Percentiles rank a stretch among this genome's conserved stretches.
phyloP scores from a whole-genome alignment of 2,113 vertebrate species.

The Engraulis encrasicolus region DNA sequence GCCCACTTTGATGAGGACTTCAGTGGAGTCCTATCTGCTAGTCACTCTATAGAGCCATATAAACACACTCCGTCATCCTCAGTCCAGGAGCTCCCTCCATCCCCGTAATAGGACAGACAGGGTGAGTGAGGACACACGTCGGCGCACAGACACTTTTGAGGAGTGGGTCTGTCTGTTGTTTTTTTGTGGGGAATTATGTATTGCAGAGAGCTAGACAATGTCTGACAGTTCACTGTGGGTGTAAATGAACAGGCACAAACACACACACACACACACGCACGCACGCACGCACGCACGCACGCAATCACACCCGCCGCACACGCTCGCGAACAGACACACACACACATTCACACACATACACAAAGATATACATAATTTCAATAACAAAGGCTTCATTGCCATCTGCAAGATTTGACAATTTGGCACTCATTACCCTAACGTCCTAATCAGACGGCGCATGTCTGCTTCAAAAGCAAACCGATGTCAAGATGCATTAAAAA shows the following conservation, averaged over 20 bases:
- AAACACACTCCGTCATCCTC: not conserved
- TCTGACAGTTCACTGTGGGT: not conserved
- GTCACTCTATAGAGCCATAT: not conserved
- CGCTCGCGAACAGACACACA: not conserved
- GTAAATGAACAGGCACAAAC: not conserved
- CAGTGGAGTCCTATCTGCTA: too few relatives aligned
- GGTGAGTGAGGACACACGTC: not conserved
- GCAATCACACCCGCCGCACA: not conserved
- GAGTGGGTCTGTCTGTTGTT: not conserved
- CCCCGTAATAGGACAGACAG: not conserved
- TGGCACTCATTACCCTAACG: not conserved
- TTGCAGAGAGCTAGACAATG: not conserved
- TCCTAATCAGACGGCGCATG: not conserved
- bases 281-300: not conserved
- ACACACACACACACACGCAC: not conserved
- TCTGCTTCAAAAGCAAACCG: not conserved
- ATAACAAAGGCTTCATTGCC: not conserved
- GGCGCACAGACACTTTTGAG: not conserved
- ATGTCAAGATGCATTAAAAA: not conserved
- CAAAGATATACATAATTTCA: not conserved
- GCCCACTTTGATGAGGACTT: constrained; percentile 3
- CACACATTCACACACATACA: not conserved
- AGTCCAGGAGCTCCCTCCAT: not conserved
- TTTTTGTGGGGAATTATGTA: not conserved
- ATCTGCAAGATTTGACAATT: not conserved